Evolutionary conservation across 2,797 vertebrate species (phyloP).

Genomic region (Gouania willdenowi): DNA sequence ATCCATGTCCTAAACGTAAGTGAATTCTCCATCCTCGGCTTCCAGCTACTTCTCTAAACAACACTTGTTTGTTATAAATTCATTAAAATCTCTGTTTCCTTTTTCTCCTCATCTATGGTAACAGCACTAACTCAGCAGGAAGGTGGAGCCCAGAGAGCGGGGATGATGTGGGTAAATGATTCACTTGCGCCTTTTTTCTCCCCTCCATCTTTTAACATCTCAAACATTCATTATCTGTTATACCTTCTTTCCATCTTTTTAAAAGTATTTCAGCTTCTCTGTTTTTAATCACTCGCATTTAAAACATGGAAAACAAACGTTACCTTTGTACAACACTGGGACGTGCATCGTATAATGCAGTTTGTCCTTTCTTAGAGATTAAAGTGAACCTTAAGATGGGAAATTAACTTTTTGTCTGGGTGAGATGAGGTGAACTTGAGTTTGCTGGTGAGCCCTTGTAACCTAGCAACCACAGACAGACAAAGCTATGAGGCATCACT

Average conservation of each 20-base stretch:
- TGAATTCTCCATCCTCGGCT: no score
- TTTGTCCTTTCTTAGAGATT: no score
- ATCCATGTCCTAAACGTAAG: no score
- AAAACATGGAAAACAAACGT: not conserved
- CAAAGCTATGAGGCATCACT: not conserved
- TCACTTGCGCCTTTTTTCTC: slow-evolving; percentile 26
- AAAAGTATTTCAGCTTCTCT: not conserved
- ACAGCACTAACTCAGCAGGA: slow-evolving; percentile 39
- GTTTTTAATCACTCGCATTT: not conserved
- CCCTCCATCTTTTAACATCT: slow-evolving; percentile 20
- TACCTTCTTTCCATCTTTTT: not conserved
- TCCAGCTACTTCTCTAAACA: no score
- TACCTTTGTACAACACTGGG: no score
- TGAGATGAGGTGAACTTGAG: not conserved
- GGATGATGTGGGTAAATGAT: slow-evolving; percentile 53
- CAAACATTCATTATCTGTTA: slow-evolving; percentile 6
- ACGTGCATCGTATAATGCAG: slow-evolving; percentile 1
- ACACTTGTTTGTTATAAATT: no score
- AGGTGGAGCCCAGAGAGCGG: slow-evolving; percentile 21
- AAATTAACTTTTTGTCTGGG: not conserved
- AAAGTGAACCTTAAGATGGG: no score
- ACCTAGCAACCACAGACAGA: slow-evolving; percentile 8
- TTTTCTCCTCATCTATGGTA: slow-evolving; percentile 25
- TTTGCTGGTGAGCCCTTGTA: not conserved
- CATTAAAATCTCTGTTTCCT: not conserved